A percentile compares a stretch with the other conserved stretches of the same genome.
Conservation (phyloP, 2,113 vertebrate species). For the Machaerirhynchus nigripectus region DNA sequence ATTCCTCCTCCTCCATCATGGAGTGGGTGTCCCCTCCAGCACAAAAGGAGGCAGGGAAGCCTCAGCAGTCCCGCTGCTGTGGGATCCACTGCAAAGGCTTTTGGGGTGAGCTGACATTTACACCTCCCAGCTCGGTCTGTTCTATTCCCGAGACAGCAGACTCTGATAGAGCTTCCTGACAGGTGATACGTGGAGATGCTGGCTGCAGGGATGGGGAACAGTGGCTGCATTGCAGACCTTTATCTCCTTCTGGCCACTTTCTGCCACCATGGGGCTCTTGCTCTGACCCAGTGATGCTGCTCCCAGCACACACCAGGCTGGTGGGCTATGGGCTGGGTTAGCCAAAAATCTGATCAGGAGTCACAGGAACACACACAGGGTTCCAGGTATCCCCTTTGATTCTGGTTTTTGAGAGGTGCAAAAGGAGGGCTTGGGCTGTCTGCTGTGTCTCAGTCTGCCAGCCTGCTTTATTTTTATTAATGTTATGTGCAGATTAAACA, state of each 20-base stretch:
- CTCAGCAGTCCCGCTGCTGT: background rate
- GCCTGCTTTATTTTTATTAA: background rate
- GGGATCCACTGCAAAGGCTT: background rate
- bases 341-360: background rate
- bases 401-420: fast-evolving
- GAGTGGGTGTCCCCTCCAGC: fast-evolving
- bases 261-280: background rate
- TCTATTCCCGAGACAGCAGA: background rate
- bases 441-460: background rate
- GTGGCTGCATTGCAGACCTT: background rate
- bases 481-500: background rate
- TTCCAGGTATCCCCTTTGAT: background rate
- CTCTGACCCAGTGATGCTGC: background rate
- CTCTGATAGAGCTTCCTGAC: fast-evolving
- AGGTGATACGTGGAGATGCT: fast-evolving
- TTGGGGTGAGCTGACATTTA: background rate
- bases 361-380: background rate
- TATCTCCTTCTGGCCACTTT: background rate
- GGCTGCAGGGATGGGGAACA: background rate
- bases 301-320: background rate
- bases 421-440: background rate
- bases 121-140: background rate
- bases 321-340: background rate
- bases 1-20: fast-evolving
- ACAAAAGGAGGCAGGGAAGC: background rate